These are phyloP conservation scores for Cottus gobio DNA, from an alignment of 2,113 vertebrate species.

Conservation along the genomic window DNA sequence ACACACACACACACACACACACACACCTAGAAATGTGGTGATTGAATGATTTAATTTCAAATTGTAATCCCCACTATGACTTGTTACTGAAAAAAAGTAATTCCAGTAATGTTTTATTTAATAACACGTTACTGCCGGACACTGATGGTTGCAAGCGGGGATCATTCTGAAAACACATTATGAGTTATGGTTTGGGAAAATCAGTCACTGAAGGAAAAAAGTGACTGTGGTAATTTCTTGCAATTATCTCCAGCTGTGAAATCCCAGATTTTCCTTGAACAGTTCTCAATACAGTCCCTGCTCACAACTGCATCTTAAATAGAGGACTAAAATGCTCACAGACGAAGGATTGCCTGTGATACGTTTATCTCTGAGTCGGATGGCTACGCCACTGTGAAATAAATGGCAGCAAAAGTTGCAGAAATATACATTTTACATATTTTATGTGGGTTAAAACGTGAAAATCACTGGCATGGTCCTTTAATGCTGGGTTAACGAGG, in stretches of 20 bases:
- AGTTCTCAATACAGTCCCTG: background rate
- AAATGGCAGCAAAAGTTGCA: background rate
- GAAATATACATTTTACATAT: background rate
- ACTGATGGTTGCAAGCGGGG: background rate
- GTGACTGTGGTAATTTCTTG: background rate
- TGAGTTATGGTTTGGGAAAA: background rate
- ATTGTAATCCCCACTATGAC: background rate
- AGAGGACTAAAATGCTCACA: background rate
- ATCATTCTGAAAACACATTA: background rate
- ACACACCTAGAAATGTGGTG: background rate
- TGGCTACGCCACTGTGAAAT: background rate
- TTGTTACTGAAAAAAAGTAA: background rate
- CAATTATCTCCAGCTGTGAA: background rate
- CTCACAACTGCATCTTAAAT: background rate
- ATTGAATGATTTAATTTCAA: background rate
- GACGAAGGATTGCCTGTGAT: background rate
- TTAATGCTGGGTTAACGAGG: background rate
- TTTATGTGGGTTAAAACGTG: background rate
- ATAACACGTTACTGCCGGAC: background rate
- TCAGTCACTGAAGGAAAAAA: background rate
- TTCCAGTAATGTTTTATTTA: background rate
- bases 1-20: too few species aligned
- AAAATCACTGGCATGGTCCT: background rate
- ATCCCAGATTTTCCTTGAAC: background rate
- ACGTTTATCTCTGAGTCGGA: background rate